These are phyloP conservation scores for Nymphalis urticae DNA, from an alignment of 2,888 invertebrate genomes.

Conservation along the genomic window DNA sequence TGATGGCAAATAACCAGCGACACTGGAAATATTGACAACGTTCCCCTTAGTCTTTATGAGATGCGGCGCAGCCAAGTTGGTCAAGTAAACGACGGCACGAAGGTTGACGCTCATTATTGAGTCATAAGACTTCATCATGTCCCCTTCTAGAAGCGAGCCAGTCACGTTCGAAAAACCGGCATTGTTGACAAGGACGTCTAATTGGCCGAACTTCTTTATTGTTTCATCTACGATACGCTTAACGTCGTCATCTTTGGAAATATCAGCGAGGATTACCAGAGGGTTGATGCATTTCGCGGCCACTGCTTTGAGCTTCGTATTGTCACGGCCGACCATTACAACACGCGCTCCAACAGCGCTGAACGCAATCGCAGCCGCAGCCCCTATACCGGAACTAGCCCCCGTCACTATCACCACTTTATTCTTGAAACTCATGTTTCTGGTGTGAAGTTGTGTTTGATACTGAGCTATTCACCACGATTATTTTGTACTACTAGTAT, in stretches of 20 bases:
- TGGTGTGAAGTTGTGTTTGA: not conserved
- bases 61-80: conserved; percentile 45
- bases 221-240: conserved; percentile 40
- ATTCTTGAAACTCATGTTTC: conserved; percentile 41
- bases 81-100: conserved; percentile 43
- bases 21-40: conserved; percentile 49
- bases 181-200: conserved; percentile 49
- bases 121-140: conserved; percentile 47
- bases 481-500: not conserved
- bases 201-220: conserved; percentile 40
- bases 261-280: conserved; percentile 42
- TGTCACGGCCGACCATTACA: conserved; percentile 42
- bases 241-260: conserved; percentile 43
- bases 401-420: conserved; percentile 48
- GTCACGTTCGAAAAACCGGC: conserved; percentile 38
- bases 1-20: conserved; percentile 34
- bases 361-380: conserved; percentile 42
- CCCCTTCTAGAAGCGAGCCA: conserved; percentile 36
- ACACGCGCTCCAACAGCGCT: conserved; percentile 43
- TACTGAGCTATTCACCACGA: not conserved
- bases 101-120: conserved; percentile 47
- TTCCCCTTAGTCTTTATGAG: conserved; percentile 49
- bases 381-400: conserved; percentile 48
- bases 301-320: conserved; percentile 35
- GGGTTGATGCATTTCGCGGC: conserved; percentile 30